Evolutionary conservation across 2,888 invertebrate species (phyloP).

Genomic region (Rhyacophila evoluta): DNA sequence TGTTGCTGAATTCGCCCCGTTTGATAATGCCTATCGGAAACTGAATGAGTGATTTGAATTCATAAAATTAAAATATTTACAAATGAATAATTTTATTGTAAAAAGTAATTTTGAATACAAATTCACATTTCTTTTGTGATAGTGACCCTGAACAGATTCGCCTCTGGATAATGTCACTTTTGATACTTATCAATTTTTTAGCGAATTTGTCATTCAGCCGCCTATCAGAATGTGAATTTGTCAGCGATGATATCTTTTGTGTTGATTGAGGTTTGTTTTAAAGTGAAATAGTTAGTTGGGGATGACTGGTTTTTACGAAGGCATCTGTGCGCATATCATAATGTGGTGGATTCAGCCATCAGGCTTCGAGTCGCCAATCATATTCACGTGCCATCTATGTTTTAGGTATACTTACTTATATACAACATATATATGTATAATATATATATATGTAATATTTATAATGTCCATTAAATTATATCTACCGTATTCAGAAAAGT

Average conservation of each 20-base stretch:
- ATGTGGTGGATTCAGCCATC: slow-evolving; percentile 63
- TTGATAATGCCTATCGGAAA: background rate
- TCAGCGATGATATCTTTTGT: background rate
- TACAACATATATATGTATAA: slow-evolving; percentile 57
- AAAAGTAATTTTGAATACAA: background rate
- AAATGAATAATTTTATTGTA: background rate
- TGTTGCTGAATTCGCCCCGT: background rate
- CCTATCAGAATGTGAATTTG: slow-evolving; percentile 6
- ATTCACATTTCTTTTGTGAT: slow-evolving; percentile 2
- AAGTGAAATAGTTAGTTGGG: too few relatives aligned
- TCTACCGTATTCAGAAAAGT: slow-evolving; percentile 73
- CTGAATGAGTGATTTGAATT: too few relatives aligned
- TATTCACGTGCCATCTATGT: slow-evolving; percentile 72
- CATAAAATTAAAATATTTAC: background rate
- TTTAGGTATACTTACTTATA: slow-evolving; percentile 72
- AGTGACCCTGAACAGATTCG: background rate
- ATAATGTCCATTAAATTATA: slow-evolving; percentile 72
- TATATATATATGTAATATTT: slow-evolving; percentile 56
- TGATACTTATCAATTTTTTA: background rate
- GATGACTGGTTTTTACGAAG: too few relatives aligned
- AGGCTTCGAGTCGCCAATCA: slow-evolving; percentile 63
- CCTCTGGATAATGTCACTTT: background rate
- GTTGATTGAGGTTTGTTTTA: too few relatives aligned
- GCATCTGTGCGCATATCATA: slow-evolving; percentile 71
- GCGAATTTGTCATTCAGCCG: background rate